Base-by-base conservation (phyloP, 2,797 vertebrate species). In the Semotilus atromaculatus region DNA sequence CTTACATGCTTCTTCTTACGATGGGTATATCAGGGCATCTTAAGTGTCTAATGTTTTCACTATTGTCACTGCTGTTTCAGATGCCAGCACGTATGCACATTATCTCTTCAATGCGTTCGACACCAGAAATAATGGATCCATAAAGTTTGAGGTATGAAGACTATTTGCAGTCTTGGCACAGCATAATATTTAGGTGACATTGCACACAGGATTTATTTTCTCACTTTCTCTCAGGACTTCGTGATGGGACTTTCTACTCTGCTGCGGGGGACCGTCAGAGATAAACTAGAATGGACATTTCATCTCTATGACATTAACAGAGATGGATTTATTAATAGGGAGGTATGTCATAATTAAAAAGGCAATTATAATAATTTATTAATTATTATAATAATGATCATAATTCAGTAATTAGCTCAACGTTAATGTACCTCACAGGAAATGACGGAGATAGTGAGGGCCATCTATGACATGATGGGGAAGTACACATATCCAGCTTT, bases 381-480 rank as follows among this genome's bases (percentile, higher is more conserved):
- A 16, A 14, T 14, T 10, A 26, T 1, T 10, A 26, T 1, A 18
- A 51, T 60, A 53, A 72, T 51, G 23, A 38, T 8, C 34, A 71
- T 48, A 34, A 67, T 58, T 55, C 16, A 53, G 43, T 72, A 82
- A 73, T 74, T 3, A 26, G 55, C 21, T 73, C 16, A 29, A 48
- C 86, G 29, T 31, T 0, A 85, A 62, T 6, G 89, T 88, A 53
- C 87, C n/a, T 75, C 70, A 76, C 81, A 99, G 98, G 98, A 99
- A 91, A 99, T 99, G 98, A 99, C 96, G 66, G 98, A 98, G 91
- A 99, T 99, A 0, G 97, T 99, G 89, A 97, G 97, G 86, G 98
- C 98, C 82, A 99, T 99, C 92, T 99, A 99, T 80, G 97, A 99
- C 92, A 99, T 99, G 98, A 99, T 99, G 98, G 98, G 98, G 43